phyloP scores from a whole-genome alignment of 2,888 invertebrate species.

The Lymantria dispar region DNA sequence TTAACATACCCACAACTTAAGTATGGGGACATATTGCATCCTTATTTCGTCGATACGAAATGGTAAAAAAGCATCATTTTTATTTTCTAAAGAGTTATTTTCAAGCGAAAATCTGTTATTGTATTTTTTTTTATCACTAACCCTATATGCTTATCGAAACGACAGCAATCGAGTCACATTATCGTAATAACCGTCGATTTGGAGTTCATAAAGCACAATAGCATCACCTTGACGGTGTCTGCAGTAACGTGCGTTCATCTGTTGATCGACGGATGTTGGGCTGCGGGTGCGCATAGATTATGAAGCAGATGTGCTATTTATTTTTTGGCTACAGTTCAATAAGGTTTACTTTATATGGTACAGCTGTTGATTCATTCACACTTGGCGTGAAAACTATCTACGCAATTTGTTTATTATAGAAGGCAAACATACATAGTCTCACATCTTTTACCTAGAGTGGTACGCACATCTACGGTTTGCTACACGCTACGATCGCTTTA shows the following conservation, averaged over 20 bases:
- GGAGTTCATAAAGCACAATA: slow-evolving; percentile 39
- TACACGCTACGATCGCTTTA: too few relatives aligned
- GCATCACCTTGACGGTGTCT: slow-evolving; percentile 43
- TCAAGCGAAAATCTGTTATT: background rate
- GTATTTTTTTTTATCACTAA: background rate
- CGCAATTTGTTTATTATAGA: too few relatives aligned
- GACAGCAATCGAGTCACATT: slow-evolving; percentile 15
- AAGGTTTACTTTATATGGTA: background rate
- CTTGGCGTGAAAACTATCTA: too few relatives aligned
- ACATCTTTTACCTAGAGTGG: too few relatives aligned
- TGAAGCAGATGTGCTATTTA: slow-evolving; percentile 21
- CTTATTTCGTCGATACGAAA: too few relatives aligned
- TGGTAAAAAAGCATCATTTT: too few relatives aligned
- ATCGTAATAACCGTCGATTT: slow-evolving; percentile 31
- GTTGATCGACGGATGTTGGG: slow-evolving; percentile 62
- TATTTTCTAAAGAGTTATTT: background rate
- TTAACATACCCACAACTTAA: too few relatives aligned
- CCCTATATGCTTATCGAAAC: slow-evolving; percentile 1
- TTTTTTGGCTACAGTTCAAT: too few relatives aligned
- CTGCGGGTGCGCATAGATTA: slow-evolving; percentile 53
- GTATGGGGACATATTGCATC: too few relatives aligned
- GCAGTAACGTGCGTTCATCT: slow-evolving; percentile 52
- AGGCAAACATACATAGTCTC: too few relatives aligned
- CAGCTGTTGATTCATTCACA: background rate
- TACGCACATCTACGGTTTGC: too few relatives aligned